Percentiles rank a stretch among this genome's conserved stretches.
Conservation (phyloP, 2,113 vertebrate species). For the Syngnathoides biaculeatus region DNA sequence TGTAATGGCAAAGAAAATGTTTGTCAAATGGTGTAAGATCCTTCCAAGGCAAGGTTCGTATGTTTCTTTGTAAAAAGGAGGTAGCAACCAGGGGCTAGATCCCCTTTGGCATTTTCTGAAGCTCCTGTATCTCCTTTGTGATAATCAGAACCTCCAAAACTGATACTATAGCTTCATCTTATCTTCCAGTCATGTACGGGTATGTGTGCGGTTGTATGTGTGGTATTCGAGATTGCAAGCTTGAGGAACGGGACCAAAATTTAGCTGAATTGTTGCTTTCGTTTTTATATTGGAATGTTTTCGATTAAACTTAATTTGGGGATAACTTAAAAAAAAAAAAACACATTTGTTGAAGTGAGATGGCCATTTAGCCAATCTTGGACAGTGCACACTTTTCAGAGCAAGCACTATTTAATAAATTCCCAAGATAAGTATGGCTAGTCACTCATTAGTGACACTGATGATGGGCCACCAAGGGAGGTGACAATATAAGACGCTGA, state of each 20-base stretch:
- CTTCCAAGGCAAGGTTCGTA: not conserved
- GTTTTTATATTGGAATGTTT: not conserved
- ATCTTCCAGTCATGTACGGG: conserved; percentile 49
- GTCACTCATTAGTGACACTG: not conserved
- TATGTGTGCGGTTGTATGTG: conserved; percentile 4
- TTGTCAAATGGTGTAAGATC: not conserved
- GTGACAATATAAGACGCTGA: conserved; percentile 62
- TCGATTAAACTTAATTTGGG: not conserved
- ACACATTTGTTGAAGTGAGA: not conserved
- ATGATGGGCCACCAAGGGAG: conserved; percentile 68
- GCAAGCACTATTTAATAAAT: not conserved
- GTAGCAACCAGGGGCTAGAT: conserved; percentile 1
- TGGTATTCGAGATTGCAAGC: not conserved
- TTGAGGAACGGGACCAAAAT: not conserved
- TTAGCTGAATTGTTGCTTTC: not conserved
- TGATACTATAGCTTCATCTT: conserved; percentile 56
- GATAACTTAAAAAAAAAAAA: not conserved
- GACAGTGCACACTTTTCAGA: not conserved
- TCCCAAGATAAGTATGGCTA: not conserved
- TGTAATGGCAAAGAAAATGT: not conserved
- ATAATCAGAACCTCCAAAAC: conserved; percentile 46
- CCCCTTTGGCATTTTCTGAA: conserved; percentile 11
- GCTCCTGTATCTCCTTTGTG: conserved; percentile 26
- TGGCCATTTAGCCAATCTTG: not conserved
- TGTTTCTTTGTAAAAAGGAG: not conserved